These are phyloP conservation scores for Pemphredon lugubris DNA, from an alignment of 2,888 invertebrate genomes.

Conservation along the genomic window DNA sequence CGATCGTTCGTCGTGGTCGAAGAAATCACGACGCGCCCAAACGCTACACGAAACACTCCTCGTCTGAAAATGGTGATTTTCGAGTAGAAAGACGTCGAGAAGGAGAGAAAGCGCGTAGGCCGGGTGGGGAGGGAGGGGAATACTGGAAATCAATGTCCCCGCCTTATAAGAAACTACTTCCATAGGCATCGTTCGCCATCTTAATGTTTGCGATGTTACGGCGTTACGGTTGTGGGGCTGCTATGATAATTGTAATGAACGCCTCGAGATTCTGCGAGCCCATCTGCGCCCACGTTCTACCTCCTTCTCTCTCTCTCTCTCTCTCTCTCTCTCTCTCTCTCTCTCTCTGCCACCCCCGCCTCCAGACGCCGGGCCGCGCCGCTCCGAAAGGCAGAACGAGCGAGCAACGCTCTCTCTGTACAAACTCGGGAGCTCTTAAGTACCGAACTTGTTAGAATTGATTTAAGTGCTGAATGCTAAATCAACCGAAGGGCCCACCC, in stretches of 20 bases:
- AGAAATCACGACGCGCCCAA: too few species aligned
- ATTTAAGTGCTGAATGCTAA: slow-evolving; percentile 81
- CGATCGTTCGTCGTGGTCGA: too few species aligned
- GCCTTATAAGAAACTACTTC: slow-evolving; percentile 48
- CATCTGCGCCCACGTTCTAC: slow-evolving; percentile 77
- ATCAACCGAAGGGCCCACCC: slow-evolving; percentile 78
- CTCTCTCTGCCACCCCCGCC: slow-evolving; percentile 21
- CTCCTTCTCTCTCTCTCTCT: slow-evolving; percentile 14
- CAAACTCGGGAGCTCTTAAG: slow-evolving; percentile 80
- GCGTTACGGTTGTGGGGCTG: slow-evolving; percentile 74
- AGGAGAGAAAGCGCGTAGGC: too few species aligned
- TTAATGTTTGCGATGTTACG: slow-evolving; percentile 64
- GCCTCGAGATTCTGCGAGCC: slow-evolving; percentile 78
- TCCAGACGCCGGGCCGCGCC: slow-evolving; percentile 42
- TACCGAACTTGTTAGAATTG: slow-evolving; percentile 81
- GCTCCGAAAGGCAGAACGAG: slow-evolving; percentile 61
- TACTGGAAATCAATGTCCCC: slow-evolving; percentile 45
- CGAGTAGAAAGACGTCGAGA: too few species aligned
- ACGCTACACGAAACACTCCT: too few species aligned
- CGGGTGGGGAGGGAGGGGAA: neutral
- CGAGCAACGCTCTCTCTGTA: slow-evolving; percentile 69
- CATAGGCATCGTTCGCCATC: slow-evolving; percentile 54
- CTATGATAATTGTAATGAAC: slow-evolving; percentile 81
- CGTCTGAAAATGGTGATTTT: neutral
- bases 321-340: slow-evolving; percentile 24